Percentiles rank a stretch among this genome's conserved stretches.
Conservation (phyloP, 2,888 invertebrate genomes). For the Pristionchus mayeri region DNA sequence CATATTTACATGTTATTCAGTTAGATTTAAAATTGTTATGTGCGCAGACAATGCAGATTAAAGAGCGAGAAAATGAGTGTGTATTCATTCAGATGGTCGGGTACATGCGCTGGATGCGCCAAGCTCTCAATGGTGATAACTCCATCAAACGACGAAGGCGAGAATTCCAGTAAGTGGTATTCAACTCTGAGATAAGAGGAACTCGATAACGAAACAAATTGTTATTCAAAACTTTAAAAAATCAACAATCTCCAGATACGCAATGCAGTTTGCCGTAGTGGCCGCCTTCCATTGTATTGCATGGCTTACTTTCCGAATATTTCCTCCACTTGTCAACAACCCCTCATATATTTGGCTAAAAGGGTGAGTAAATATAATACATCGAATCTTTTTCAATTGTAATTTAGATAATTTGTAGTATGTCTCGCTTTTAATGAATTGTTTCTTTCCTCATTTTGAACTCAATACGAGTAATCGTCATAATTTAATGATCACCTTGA, state of each 20-base stretch:
- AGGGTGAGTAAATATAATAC: too few relatives aligned
- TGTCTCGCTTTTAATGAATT: too few relatives aligned
- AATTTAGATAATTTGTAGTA: too few relatives aligned
- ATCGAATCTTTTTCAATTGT: too few relatives aligned
- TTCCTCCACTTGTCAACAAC: too few relatives aligned
- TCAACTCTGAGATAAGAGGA: too few relatives aligned
- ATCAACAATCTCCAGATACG: constrained; percentile 52
- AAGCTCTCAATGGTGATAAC: neutral
- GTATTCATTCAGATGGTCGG: neutral
- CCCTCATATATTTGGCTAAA: too few relatives aligned
- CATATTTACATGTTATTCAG: too few relatives aligned
- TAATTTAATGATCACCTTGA: too few relatives aligned
- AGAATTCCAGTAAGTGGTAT: neutral
- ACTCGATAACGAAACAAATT: neutral
- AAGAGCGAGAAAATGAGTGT: neutral
- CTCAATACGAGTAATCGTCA: too few relatives aligned
- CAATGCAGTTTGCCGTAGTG: constrained; percentile 62
- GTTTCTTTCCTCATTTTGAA: too few relatives aligned
- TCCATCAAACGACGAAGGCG: neutral
- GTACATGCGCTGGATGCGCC: neutral
- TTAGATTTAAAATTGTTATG: neutral
- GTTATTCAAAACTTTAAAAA: neutral
- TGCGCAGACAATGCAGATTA: neutral
- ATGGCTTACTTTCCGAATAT: constrained; percentile 60
- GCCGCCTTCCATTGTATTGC: constrained; percentile 59